Percentiles rank a stretch among this genome's conserved stretches.
Evolutionary conservation across 1,140 invertebrate species (phyloP).

Genomic region (Orius laevigatus): DNA sequence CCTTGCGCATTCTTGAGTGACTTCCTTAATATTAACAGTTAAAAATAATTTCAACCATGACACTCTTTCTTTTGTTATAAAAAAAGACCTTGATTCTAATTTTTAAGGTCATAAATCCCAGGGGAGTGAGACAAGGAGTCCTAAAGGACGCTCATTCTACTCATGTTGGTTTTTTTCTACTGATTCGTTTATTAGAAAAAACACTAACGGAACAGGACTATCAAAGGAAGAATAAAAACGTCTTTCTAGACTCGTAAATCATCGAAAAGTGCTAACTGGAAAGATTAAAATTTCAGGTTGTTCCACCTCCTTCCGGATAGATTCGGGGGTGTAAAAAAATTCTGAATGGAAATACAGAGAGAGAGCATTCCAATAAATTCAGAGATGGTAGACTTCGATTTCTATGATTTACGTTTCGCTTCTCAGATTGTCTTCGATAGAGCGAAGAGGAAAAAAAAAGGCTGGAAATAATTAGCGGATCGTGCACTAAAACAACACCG

Average conservation of each 20-base stretch:
- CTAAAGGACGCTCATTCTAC: not conserved
- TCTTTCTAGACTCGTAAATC: slow-evolving; percentile 5
- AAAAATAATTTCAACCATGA: too few species aligned
- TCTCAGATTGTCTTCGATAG: not conserved
- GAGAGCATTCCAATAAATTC: slow-evolving; percentile 5
- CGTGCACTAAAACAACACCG: slow-evolving; percentile 9
- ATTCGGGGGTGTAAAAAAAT: not conserved
- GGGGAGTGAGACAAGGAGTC: too few species aligned
- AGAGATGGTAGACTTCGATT: slow-evolving; percentile 3
- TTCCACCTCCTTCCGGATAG: slow-evolving; percentile 1
- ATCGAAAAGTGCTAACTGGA: slow-evolving; percentile 2
- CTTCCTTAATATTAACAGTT: too few species aligned
- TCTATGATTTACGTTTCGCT: slow-evolving; percentile 4
- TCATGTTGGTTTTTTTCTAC: not conserved
- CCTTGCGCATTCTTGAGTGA: too few species aligned
- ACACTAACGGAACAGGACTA: not conserved
- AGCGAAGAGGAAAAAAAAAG: not conserved
- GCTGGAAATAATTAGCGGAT: slow-evolving; percentile 9
- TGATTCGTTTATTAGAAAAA: slow-evolving; percentile 3
- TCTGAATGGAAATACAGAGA: slow-evolving; percentile 1
- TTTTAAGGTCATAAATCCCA: too few species aligned
- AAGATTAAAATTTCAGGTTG: not conserved
- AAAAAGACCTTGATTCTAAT: too few species aligned
- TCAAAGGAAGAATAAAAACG: slow-evolving; percentile 3
- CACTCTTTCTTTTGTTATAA: too few species aligned